Evolutionary conservation across 2,888 invertebrate species (phyloP), one percentile per base, ranked within the genome.

Genomic region (Lingula anatina): DNA sequence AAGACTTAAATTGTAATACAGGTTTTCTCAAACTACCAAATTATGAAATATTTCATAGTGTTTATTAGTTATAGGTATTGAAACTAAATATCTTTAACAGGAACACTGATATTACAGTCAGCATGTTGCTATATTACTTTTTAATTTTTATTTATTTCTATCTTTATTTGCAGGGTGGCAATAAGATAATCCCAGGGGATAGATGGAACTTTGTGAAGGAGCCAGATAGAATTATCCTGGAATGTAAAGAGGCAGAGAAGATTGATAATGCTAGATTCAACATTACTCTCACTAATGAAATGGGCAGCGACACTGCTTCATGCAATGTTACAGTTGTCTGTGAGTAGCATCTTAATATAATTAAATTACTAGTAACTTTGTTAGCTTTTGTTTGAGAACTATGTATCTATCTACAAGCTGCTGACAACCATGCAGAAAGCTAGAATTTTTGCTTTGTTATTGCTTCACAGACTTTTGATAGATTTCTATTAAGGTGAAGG

Each of bases 211-310:
- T 94, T 74, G 70, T 70, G 49, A 62, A 65, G 26, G 57, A 52
- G 36, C 64, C 62, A 24, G 64, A 64, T 36, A 68, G 71, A 47
- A 64, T 76, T 43, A 56, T 68, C 18, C 49, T 78, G 23, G 48
- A 55, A 46, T 70, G 70, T 77, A 89, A 89, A 65, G 85, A 83
- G 46, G 94, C 95, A 0, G 90, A 92, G 77, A 84, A 95, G 42
- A 84, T 85, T 0, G 99, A 99, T 75, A 88, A 90, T 21, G 99
- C 99, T 42, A 87, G 86, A 5, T 99, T 99, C 75, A 88, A 89
- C 1, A 88, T 99, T 43, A 88, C 88, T 68, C 81, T 99, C 61
- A 83, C 86, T 12, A 97, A 97, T 78, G 84, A 83, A 57, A 90
- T 90, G 65, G 97, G 97, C 18, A 88, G 88, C 1, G 96, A 97